These are phyloP conservation scores for Microtus oregoni DNA, from an alignment of 2,113 vertebrate species.

Conservation along the genomic window DNA sequence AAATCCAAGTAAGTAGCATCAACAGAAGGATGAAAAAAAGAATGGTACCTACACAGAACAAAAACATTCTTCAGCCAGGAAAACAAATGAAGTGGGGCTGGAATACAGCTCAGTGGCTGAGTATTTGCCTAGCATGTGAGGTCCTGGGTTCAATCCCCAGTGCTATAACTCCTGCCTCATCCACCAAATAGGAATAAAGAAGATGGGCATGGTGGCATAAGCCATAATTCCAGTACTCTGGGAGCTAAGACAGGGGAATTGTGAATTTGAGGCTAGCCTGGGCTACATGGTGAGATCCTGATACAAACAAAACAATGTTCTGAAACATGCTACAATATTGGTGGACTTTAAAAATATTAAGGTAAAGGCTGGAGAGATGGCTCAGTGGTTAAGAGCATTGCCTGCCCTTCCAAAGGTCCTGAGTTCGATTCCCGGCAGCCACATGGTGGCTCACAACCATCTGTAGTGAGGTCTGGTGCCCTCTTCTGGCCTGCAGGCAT, in stretches of 20 bases:
- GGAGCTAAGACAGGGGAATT: neutral
- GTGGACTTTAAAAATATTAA: slow-evolving; percentile 22
- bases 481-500: too few relatives aligned
- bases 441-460: too few relatives aligned
- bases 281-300: too few relatives aligned
- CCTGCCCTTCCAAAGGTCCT: too few relatives aligned
- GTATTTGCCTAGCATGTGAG: neutral
- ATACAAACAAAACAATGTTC: neutral
- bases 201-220: neutral
- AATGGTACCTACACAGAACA: neutral
- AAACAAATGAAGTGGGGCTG: neutral
- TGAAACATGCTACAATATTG: neutral
- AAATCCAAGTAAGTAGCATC: neutral
- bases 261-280: neutral
- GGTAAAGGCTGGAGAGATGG: too few relatives aligned
- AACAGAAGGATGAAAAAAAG: neutral
- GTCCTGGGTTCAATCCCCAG: neutral
- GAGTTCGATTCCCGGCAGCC: too few relatives aligned
- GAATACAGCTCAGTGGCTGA: neutral
- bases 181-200: neutral
- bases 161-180: too few relatives aligned
- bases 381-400: too few relatives aligned
- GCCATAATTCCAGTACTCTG: too few relatives aligned
- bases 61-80: neutral
- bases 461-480: too few relatives aligned